Conservation (phyloP, 1,140 invertebrate species). For the Mesaphorura yosii region DNA sequence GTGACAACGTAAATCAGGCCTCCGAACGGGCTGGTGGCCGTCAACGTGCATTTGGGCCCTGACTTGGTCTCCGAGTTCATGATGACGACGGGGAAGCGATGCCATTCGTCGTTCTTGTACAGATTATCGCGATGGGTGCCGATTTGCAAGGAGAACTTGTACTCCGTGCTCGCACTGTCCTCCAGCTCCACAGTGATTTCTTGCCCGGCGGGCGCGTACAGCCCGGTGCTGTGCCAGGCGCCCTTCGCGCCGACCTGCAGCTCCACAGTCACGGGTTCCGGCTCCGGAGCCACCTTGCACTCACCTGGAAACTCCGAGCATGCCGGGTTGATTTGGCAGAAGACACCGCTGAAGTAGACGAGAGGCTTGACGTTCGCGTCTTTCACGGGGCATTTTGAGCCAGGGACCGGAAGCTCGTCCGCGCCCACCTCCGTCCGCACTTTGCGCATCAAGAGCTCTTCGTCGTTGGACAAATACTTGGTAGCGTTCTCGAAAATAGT, state of each 20-base stretch:
- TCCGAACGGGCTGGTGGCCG: background rate
- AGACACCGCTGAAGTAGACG: too few species aligned
- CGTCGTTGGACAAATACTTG: too few species aligned
- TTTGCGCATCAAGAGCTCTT: too few species aligned
- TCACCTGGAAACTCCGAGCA: background rate
- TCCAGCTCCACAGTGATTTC: background rate
- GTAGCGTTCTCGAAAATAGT: too few species aligned
- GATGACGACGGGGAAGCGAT: background rate
- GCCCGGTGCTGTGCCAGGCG: background rate
- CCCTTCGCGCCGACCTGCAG: background rate
- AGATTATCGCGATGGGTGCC: background rate
- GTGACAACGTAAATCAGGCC: background rate
- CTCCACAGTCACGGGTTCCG: background rate
- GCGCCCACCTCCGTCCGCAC: too few species aligned
- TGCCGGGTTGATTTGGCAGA: background rate
- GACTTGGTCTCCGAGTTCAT: background rate
- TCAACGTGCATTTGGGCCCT: background rate
- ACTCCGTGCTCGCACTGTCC: too few species aligned
- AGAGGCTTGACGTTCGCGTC: too few species aligned
- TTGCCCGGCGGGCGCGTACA: slow-evolving; percentile 2
- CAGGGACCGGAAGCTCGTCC: too few species aligned
- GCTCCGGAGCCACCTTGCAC: background rate
- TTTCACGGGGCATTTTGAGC: too few species aligned
- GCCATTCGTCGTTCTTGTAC: background rate
- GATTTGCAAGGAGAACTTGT: slow-evolving; percentile 1